phyloP scores from a whole-genome alignment of 2,113 vertebrate genomes.

The Motacilla tschutschensis region DNA sequence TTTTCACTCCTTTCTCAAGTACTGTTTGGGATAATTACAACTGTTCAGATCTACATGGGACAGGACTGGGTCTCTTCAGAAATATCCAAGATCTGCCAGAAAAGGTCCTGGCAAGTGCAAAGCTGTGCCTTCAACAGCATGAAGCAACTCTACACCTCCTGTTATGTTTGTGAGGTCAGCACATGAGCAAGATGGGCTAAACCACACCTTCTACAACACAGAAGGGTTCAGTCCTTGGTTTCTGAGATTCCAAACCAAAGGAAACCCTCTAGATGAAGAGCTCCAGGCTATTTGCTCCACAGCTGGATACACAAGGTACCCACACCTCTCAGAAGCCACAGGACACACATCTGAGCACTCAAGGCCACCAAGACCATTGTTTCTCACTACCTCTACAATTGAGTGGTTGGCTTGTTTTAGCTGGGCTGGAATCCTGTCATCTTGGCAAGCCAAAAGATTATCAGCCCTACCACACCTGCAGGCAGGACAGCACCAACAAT shows the following conservation, averaged over 20 bases:
- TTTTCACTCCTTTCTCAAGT: conserved; percentile 26
- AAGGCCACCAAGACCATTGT: background rate
- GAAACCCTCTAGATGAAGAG: background rate
- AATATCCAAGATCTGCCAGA: background rate
- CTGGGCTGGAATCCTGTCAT: background rate
- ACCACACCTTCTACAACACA: background rate
- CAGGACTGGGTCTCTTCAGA: background rate
- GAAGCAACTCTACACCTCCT: background rate
- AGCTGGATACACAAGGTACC: background rate
- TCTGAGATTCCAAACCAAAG: background rate
- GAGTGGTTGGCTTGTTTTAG: background rate
- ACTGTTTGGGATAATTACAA: background rate
- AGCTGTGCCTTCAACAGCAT: background rate
- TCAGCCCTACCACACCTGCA: background rate
- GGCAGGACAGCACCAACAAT: background rate
- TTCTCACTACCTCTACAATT: background rate
- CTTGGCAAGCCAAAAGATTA: background rate
- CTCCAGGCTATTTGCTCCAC: background rate
- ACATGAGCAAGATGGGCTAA: background rate
- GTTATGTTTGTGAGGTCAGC: background rate
- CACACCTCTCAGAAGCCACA: background rate
- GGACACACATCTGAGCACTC: background rate
- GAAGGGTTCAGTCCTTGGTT: background rate
- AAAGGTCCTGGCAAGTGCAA: background rate
- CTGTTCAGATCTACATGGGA: background rate